These are phyloP conservation scores for Nesoenas mayeri DNA, from an alignment of 2,113 vertebrate genomes.

Conservation along the genomic window DNA sequence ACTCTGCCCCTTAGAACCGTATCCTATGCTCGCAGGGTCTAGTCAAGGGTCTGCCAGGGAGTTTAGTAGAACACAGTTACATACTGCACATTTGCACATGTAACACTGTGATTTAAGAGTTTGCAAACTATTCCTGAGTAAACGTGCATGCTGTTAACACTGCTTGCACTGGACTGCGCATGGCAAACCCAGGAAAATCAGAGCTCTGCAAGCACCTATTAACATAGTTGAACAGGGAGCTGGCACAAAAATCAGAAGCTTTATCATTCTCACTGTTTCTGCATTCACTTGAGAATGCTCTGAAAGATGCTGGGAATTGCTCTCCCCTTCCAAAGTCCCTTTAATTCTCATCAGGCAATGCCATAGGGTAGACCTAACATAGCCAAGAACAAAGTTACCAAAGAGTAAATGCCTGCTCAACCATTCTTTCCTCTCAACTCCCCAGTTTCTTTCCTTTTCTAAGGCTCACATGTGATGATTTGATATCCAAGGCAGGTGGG, in stretches of 20 bases:
- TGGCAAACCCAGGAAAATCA: neutral
- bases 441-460: neutral
- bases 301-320: neutral
- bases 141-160: neutral
- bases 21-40: neutral
- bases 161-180: neutral
- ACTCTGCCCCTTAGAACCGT: neutral
- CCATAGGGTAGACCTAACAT: neutral
- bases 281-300: neutral
- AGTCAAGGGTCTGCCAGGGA: neutral
- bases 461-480: conserved; percentile 46
- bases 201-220: neutral
- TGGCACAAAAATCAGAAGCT: neutral
- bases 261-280: neutral
- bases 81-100: neutral
- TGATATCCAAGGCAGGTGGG: neutral
- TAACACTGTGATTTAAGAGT: neutral
- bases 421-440: neutral
- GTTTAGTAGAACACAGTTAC: neutral
- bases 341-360: neutral
- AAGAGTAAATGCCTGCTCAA: conserved; percentile 10
- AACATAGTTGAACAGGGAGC: neutral
- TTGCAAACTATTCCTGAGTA: neutral
- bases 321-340: neutral
- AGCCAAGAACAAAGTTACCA: neutral